Percentiles rank a stretch among this genome's conserved stretches.
Evolutionary conservation across 2,888 invertebrate species (phyloP).

Genomic region (Lacanobia oleracea): DNA sequence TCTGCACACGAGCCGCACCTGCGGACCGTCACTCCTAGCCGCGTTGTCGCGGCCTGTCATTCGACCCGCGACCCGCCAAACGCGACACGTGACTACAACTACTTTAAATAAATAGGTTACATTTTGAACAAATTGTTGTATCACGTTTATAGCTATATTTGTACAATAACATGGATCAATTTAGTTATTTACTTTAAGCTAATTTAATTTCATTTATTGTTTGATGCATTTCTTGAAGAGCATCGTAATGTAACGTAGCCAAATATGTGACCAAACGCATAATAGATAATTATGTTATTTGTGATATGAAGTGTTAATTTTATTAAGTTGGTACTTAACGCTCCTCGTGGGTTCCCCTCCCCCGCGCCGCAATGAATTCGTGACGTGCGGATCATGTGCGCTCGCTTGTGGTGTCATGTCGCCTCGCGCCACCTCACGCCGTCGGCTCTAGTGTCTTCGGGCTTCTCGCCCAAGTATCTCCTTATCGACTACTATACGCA

Average conservation of each 20-base stretch:
- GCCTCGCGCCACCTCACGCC: not conserved
- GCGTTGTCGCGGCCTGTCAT: too few relatives aligned
- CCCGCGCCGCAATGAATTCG: not conserved
- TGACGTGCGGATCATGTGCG: not conserved
- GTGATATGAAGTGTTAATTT: conserved; percentile 3
- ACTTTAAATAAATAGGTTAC: not conserved
- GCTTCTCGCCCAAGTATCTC: not conserved
- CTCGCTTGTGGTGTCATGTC: not conserved
- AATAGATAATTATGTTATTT: not conserved
- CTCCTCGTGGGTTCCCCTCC: not conserved
- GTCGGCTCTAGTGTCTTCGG: not conserved
- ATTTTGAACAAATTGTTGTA: conserved; percentile 2
- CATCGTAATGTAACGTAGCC: conserved; percentile 22
- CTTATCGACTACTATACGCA: not conserved
- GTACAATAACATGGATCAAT: not conserved
- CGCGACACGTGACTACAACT: not conserved
- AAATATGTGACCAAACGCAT: conserved; percentile 39
- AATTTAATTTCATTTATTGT: not conserved
- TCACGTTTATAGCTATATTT: not conserved
- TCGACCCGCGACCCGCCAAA: not conserved
- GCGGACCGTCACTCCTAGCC: not conserved
- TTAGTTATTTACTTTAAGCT: not conserved
- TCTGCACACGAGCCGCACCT: not conserved
- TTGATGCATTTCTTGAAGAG: not conserved
- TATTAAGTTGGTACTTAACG: not conserved